These are phyloP conservation scores for Notolepis coatsorum DNA, from an alignment of 2,797 vertebrate genomes.

Conservation along the genomic window DNA sequence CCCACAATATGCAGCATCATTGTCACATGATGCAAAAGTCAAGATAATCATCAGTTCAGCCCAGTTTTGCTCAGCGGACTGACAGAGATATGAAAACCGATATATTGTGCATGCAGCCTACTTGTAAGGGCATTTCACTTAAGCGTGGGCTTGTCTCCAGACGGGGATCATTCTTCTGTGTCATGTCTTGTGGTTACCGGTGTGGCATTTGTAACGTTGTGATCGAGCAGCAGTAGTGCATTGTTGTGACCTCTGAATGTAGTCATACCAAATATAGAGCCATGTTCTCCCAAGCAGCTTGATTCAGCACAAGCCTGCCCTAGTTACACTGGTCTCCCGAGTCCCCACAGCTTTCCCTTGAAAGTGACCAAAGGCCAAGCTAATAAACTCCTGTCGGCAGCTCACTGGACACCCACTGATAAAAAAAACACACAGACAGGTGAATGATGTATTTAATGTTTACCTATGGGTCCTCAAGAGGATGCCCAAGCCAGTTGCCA, in stretches of 20 bases:
- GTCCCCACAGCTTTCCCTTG: slow-evolving; percentile 19
- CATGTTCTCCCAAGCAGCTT: slow-evolving; percentile 23
- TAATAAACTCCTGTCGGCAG: slow-evolving; percentile 6
- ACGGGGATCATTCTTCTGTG: not conserved
- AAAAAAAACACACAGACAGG: too few relatives aligned
- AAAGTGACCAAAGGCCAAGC: slow-evolving; percentile 1
- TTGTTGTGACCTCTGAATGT: slow-evolving; percentile 20
- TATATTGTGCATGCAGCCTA: too few relatives aligned
- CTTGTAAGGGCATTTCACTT: slow-evolving; percentile 8
- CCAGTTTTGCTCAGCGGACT: too few relatives aligned
- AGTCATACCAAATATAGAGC: slow-evolving; percentile 46
- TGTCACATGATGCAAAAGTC: too few relatives aligned
- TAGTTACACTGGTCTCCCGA: slow-evolving; percentile 47
- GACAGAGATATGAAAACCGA: too few relatives aligned
- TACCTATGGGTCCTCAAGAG: too few relatives aligned
- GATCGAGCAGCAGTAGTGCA: not conserved
- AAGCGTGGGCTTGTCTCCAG: not conserved
- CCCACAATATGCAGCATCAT: too few relatives aligned
- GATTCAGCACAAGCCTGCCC: slow-evolving; percentile 54
- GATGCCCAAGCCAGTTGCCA: too few relatives aligned
- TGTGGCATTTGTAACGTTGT: not conserved
- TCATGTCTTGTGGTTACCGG: not conserved
- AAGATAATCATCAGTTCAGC: too few relatives aligned
- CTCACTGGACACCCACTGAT: not conserved
- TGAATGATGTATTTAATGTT: too few relatives aligned